Evolutionary conservation across 2,888 invertebrate genomes (phyloP).

Genomic region (Andrena trimmerana): DNA sequence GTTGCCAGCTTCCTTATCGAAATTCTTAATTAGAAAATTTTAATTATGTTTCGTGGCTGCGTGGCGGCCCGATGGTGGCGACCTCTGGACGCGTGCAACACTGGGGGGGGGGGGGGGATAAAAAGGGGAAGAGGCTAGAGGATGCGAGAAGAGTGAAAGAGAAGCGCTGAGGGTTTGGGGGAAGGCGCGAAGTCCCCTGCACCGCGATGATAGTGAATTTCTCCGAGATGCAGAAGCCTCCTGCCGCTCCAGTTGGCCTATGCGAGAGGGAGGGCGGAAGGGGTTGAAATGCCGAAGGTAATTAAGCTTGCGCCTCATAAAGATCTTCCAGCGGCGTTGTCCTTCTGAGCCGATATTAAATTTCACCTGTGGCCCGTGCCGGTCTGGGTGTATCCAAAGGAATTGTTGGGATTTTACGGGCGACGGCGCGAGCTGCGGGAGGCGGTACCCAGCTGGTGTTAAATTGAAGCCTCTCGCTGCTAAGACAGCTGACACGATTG

Average conservation of each 20-base stretch:
- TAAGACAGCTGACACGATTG: conserved; percentile 1
- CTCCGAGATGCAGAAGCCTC: conserved; percentile 23
- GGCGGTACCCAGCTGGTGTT: conserved; percentile 8
- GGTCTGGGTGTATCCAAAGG: neutral
- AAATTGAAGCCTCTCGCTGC: conserved; percentile 5
- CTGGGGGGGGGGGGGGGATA: neutral
- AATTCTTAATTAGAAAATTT: conserved; percentile 85
- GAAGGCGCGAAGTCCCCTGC: conserved; percentile 57
- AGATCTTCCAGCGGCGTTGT: conserved; percentile 52
- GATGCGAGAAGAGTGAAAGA: conserved; percentile 24
- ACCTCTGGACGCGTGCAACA: conserved; percentile 2
- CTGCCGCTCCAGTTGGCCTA: neutral
- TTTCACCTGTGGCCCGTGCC: conserved; percentile 52
- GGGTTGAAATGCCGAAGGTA: conserved; percentile 56
- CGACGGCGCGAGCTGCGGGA: neutral
- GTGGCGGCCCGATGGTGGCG: conserved; percentile 10
- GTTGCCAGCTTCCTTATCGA: conserved; percentile 79
- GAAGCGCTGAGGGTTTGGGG: conserved; percentile 11
- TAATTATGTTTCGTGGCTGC: conserved; percentile 84
- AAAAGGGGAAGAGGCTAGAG: conserved; percentile 9
- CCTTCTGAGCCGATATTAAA: conserved; percentile 58
- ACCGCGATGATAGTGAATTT: conserved; percentile 70
- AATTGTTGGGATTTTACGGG: neutral
- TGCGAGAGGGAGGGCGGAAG: neutral
- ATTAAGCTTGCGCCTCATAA: conserved; percentile 69